Evolutionary conservation across 2,113 vertebrate genomes (phyloP).

Genomic region (Gopherus flavomarginatus): DNA sequence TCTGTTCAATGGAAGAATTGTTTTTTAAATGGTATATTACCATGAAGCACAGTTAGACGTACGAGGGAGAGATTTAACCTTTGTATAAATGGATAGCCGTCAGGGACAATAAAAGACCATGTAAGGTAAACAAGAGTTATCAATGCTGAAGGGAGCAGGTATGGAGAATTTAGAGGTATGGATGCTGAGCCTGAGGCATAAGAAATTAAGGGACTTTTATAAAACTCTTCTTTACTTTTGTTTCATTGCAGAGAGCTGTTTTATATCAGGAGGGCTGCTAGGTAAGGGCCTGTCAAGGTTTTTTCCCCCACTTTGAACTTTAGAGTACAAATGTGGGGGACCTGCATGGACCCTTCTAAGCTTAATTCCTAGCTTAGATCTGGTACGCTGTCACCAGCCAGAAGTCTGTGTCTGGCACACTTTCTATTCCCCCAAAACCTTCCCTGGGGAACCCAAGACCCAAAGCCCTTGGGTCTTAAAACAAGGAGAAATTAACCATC

Average conservation of each 20-base stretch:
- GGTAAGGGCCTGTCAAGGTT: neutral
- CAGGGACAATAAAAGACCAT: conserved; percentile 61
- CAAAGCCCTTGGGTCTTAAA: too few species aligned
- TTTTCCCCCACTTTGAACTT: too few species aligned
- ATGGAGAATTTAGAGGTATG: conserved; percentile 27
- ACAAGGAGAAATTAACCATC: too few species aligned
- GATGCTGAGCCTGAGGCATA: conserved; percentile 50
- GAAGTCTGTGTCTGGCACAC: too few species aligned
- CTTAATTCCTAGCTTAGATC: too few species aligned
- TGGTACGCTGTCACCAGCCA: too few species aligned
- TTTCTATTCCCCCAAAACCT: too few species aligned
- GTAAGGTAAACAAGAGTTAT: conserved; percentile 60
- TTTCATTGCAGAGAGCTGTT: neutral
- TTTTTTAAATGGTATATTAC: conserved; percentile 55
- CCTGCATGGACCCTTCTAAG: too few species aligned
- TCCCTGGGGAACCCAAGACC: too few species aligned
- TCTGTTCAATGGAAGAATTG: neutral
- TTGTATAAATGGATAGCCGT: conserved; percentile 64
- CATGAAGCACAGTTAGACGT: conserved; percentile 22
- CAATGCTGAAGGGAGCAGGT: conserved; percentile 55
- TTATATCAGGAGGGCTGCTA: neutral
- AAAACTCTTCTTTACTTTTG: conserved; percentile 7
- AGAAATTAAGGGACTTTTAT: conserved; percentile 9
- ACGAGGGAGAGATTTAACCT: conserved; percentile 60
- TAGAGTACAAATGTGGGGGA: too few species aligned